These are phyloP conservation scores for Corvus moneduloides DNA, from an alignment of 2,113 vertebrate genomes.

Conservation along the genomic window DNA sequence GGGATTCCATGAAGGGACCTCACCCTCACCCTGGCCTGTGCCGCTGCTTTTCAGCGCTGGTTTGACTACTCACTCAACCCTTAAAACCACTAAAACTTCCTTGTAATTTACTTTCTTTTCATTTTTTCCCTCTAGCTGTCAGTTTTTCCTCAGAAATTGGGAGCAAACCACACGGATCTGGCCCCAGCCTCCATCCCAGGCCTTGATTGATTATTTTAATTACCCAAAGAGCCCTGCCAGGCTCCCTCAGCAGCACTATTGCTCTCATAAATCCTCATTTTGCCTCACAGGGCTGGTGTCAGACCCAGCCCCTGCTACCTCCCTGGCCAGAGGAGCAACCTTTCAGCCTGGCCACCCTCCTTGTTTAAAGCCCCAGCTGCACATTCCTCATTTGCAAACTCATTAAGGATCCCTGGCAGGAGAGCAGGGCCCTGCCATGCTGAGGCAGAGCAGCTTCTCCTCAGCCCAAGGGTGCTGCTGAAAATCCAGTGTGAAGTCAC, in stretches of 20 bases:
- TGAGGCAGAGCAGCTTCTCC: neutral
- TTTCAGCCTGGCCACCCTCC: neutral
- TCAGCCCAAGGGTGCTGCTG: conserved; percentile 3
- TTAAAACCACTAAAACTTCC: neutral
- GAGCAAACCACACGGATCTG: neutral
- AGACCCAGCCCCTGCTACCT: neutral
- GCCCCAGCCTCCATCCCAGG: conserved; percentile 3
- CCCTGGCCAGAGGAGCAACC: neutral
- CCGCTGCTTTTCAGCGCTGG: neutral
- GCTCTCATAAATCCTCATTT: conserved; percentile 77
- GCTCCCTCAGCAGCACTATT: conserved; percentile 67
- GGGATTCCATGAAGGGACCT: neutral
- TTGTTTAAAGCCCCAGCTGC: conserved; percentile 4
- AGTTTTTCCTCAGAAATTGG: neutral
- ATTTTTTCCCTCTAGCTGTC: neutral
- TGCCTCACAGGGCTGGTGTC: neutral
- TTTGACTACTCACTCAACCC: rapidly evolving
- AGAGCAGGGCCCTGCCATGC: neutral
- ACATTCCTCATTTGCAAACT: neutral
- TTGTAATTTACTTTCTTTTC: neutral
- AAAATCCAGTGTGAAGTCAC: neutral
- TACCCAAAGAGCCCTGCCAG: conserved; percentile 65
- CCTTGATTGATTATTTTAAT: conserved; percentile 84
- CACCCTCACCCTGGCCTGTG: neutral
- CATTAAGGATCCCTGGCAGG: neutral